Conservation (phyloP, 2,888 invertebrate species). For the Ferdinandea cuprea region DNA sequence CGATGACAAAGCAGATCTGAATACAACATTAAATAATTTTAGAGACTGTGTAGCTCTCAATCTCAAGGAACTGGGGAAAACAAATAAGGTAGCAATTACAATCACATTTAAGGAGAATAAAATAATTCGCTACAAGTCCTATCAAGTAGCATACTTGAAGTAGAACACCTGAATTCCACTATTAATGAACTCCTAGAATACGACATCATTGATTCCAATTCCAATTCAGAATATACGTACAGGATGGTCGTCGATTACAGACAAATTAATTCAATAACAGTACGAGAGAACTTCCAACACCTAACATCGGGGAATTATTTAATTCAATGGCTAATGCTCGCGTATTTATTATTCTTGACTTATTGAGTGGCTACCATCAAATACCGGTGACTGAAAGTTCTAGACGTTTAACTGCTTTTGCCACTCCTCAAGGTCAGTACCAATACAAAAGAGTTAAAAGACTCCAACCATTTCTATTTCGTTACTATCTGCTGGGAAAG, state of each 20-base stretch:
- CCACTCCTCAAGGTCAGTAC: constrained; percentile 15
- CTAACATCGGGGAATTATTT: constrained; percentile 10
- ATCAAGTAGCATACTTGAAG: constrained; percentile 12
- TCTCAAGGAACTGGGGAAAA: constrained; percentile 25
- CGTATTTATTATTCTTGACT: constrained; percentile 11
- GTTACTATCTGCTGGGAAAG: background rate
- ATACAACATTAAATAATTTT: background rate
- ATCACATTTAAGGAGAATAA: constrained; percentile 15
- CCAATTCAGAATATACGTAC: constrained; percentile 2
- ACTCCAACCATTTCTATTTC: constrained; percentile 12
- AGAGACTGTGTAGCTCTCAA: constrained; percentile 6
- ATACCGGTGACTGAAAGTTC: constrained; percentile 3
- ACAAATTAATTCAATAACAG: constrained; percentile 9
- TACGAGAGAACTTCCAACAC: constrained; percentile 9
- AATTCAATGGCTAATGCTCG: background rate
- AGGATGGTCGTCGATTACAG: constrained; percentile 18
- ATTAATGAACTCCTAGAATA: constrained; percentile 10
- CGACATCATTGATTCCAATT: constrained; percentile 29
- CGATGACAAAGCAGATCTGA: background rate
- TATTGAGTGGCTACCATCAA: constrained; percentile 25
- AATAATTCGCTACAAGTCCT: constrained; percentile 12
- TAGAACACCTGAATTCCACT: background rate
- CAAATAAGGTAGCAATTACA: constrained; percentile 1
- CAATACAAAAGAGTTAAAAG: constrained; percentile 17
- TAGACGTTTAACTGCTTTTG: constrained; percentile 17